Evolutionary conservation across 2,888 invertebrate species (phyloP).

Genomic region (Dryadula phaetusa): DNA sequence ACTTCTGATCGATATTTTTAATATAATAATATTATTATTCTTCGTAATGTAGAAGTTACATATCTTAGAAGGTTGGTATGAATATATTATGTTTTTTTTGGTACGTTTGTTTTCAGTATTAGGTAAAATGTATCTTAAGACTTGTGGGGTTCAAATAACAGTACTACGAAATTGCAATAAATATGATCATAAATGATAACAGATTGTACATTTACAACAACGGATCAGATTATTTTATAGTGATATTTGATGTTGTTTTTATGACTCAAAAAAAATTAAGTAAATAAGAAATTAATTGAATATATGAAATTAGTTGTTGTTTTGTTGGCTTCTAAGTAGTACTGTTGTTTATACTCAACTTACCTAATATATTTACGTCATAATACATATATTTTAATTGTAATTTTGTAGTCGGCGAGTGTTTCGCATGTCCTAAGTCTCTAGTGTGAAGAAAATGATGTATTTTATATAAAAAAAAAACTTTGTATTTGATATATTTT

Average conservation of each 20-base stretch:
- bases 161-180: conserved; percentile 2
- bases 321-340: conserved; percentile 1
- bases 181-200: too few relatives aligned
- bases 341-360: conserved; percentile 37
- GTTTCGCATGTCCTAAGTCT: conserved; percentile 49
- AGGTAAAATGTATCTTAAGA: conserved; percentile 54
- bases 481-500: conserved; percentile 64
- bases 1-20: conserved; percentile 52
- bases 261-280: too few relatives aligned
- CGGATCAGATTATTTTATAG: too few relatives aligned
- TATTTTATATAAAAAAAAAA: conserved; percentile 63
- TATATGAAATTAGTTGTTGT: neutral
- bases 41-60: conserved; percentile 51
- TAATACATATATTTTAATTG: conserved; percentile 46
- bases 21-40: conserved; percentile 11
- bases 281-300: neutral
- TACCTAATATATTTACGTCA: conserved; percentile 48
- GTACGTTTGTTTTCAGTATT: conserved; percentile 77
- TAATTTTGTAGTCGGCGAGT: conserved; percentile 37
- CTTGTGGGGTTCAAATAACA: neutral
- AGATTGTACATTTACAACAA: too few relatives aligned
- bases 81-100: conserved; percentile 63
- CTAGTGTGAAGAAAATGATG: conserved; percentile 57
- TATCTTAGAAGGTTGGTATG: conserved; percentile 72
- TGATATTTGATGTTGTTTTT: too few relatives aligned